These are phyloP conservation scores for Palythoa heliodiscus DNA, from an alignment of 92 coral and sea anemone species.

Conservation along the genomic window DNA sequence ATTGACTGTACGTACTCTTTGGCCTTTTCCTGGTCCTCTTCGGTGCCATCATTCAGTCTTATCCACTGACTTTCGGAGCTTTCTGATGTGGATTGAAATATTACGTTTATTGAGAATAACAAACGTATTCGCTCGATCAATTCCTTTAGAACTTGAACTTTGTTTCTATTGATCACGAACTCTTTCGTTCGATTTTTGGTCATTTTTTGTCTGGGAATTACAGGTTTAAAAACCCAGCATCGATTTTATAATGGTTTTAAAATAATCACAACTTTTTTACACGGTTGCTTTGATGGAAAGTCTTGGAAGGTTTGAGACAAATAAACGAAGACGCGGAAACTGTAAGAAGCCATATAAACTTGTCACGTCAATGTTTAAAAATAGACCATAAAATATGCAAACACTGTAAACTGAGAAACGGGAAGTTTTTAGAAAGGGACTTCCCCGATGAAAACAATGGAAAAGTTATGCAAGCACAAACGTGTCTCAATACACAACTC, in stretches of 20 bases:
- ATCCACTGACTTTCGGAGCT: conserved; percentile 75
- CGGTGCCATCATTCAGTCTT: conserved; percentile 59
- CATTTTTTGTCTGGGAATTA: conserved; percentile 18
- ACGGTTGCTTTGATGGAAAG: not conserved
- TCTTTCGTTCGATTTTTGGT: conserved; percentile 34
- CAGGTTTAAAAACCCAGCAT: not conserved
- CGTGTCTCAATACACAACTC: not conserved
- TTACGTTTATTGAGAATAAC: conserved; percentile 73
- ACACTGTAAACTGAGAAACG: not conserved
- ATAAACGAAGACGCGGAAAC: conserved; percentile 31
- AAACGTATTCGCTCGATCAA: conserved; percentile 62
- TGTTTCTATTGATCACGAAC: conserved; percentile 73
- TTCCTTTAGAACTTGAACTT: conserved; percentile 64
- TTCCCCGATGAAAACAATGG: conserved; percentile 30
- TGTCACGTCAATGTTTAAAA: conserved; percentile 30
- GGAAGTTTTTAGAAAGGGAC: conserved; percentile 32
- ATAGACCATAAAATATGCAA: conserved; percentile 28
- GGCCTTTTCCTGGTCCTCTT: conserved; percentile 54
- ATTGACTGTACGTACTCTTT: conserved; percentile 53
- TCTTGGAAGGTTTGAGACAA: not conserved
- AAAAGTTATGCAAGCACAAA: conserved; percentile 27
- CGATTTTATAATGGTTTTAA: not conserved
- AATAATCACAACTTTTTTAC: not conserved
- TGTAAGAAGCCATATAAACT: not conserved
- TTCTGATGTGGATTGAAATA: conserved; percentile 50